A percentile compares a stretch with the other conserved stretches of the same genome.
Conservation (phyloP, 2,113 vertebrate genomes). For the Dromas ardeola region DNA sequence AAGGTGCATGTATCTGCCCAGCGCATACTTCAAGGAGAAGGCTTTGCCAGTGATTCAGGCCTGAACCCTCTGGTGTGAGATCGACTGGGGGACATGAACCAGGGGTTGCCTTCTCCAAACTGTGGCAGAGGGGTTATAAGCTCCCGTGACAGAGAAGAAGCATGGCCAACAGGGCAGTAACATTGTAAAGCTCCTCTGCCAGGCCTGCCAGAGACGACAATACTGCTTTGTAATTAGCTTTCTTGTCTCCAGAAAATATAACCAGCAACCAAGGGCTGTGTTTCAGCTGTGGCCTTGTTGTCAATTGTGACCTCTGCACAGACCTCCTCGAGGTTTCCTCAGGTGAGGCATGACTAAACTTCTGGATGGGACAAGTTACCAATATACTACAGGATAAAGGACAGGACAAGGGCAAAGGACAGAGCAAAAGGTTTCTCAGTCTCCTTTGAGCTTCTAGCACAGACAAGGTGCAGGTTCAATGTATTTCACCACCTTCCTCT, state of each 20-base stretch:
- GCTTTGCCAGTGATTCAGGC: background rate
- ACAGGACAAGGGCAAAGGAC: background rate
- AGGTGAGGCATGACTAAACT: background rate
- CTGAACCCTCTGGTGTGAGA: background rate
- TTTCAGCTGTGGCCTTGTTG: background rate
- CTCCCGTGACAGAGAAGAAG: background rate
- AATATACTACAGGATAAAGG: background rate
- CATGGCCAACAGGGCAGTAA: accelerated
- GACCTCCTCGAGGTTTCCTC: background rate
- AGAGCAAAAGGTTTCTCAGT: background rate
- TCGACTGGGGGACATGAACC: no score
- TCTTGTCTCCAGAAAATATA: background rate
- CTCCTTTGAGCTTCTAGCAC: background rate
- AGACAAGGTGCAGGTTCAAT: background rate
- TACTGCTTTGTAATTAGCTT: background rate
- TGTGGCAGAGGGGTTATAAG: background rate
- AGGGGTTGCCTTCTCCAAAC: accelerated
- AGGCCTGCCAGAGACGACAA: background rate
- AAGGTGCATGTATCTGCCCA: no score
- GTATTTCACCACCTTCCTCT: background rate
- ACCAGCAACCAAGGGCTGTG: background rate
- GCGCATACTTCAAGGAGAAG: background rate
- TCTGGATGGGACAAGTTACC: background rate
- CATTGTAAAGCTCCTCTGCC: background rate
- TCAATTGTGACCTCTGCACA: background rate